Evolutionary conservation across 1,140 invertebrate genomes (phyloP).

Genomic region (Mesaphorura yosii): DNA sequence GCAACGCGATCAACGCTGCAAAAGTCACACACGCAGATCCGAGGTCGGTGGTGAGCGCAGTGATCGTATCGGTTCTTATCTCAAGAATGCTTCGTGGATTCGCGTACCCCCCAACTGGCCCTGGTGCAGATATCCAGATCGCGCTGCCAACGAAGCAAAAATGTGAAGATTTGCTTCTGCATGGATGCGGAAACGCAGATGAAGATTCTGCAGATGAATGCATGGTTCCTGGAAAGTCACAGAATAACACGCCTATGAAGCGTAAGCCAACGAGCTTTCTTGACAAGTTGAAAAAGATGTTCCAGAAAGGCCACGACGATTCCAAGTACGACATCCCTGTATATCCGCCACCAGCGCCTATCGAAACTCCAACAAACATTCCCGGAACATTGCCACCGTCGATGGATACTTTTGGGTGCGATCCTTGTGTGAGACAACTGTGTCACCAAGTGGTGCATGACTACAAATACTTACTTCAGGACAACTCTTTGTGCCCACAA

Average conservation of each 20-base stretch:
- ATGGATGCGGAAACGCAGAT: neutral
- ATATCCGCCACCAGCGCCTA: neutral
- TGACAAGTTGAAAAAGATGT: neutral
- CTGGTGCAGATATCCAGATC: neutral
- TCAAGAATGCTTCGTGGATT: conserved; percentile 4
- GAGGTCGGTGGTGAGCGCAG: conserved; percentile 6
- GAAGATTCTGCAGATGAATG: neutral
- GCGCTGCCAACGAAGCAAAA: neutral
- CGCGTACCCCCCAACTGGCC: neutral
- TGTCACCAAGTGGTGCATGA: conserved; percentile 8
- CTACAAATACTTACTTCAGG: conserved; percentile 9
- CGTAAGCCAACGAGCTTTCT: neutral
- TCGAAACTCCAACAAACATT: neutral
- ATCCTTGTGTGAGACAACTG: neutral
- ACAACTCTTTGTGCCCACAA: neutral
- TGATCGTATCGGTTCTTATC: conserved; percentile 5
- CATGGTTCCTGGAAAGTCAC: neutral
- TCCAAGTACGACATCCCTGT: too few relatives aligned
- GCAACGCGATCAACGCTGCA: conserved; percentile 14
- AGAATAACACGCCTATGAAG: neutral
- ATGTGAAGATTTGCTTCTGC: neutral
- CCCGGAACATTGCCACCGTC: neutral
- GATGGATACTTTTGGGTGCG: conserved; percentile 10
- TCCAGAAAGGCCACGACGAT: neutral
- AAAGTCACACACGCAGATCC: conserved; percentile 25